A percentile compares a stretch with the other conserved stretches of the same genome.
Conservation (phyloP, 1,140 invertebrate genomes). For the Drosophila murphyi region DNA sequence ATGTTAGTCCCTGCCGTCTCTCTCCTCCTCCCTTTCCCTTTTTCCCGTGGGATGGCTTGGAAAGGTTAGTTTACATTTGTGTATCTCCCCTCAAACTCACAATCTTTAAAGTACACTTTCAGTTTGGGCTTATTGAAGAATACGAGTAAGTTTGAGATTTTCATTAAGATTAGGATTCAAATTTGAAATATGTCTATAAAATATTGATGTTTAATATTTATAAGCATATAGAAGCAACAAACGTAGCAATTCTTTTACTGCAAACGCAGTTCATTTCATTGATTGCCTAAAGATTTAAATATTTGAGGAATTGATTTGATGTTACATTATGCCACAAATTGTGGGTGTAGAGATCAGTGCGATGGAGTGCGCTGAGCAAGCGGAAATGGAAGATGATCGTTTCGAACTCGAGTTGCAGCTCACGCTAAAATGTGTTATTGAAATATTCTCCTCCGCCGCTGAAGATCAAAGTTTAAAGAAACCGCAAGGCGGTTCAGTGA, state of each 20-base stretch:
- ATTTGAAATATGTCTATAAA: neutral
- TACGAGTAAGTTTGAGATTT: neutral
- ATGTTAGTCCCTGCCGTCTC: neutral
- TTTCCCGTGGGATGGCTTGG: neutral
- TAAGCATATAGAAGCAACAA: too few relatives aligned
- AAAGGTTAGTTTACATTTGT: slow-evolving; percentile 8
- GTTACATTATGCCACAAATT: slow-evolving; percentile 1
- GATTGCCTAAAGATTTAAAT: neutral
- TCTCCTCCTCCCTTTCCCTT: neutral
- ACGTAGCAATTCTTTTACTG: too few relatives aligned
- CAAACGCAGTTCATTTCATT: neutral
- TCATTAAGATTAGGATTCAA: neutral
- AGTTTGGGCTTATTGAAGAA: neutral
- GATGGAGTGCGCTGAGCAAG: slow-evolving; percentile 47
- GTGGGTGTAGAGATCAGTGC: neutral
- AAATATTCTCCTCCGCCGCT: slow-evolving; percentile 36
- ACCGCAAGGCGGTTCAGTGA: neutral
- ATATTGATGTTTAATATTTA: too few relatives aligned
- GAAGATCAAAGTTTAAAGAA: slow-evolving; percentile 31
- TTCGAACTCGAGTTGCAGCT: neutral
- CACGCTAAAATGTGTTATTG: slow-evolving; percentile 32
- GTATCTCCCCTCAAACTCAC: neutral
- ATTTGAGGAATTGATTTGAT: neutral
- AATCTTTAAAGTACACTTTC: neutral
- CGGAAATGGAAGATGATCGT: slow-evolving; percentile 72